These are phyloP conservation scores for Cyanistes caeruleus DNA, from an alignment of 2,113 vertebrate species.

Conservation along the genomic window DNA sequence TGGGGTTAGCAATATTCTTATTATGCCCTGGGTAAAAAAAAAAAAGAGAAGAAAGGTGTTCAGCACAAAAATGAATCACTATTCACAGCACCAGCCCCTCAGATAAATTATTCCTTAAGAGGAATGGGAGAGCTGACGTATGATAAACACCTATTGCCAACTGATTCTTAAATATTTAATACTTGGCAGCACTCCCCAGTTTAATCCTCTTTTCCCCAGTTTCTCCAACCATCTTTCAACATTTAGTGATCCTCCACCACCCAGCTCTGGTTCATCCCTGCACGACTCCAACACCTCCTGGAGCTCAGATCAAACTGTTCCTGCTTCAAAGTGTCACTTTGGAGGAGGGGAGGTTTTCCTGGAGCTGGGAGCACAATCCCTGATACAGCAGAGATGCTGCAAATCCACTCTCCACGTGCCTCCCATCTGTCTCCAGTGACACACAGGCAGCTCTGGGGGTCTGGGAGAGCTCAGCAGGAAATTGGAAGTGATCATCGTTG, in stretches of 20 bases:
- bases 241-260: not conserved
- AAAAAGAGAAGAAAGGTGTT: not conserved
- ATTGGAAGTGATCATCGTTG: not conserved
- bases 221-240: not conserved
- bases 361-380: not conserved
- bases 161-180: conserved; percentile 1
- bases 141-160: not conserved
- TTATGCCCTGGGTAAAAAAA: not conserved
- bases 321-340: not conserved
- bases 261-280: not conserved
- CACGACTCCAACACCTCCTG: not conserved
- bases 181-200: conserved; percentile 12
- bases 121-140: not conserved
- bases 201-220: conserved; percentile 42
- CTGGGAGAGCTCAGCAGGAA: not conserved
- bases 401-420: not conserved
- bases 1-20: not conserved
- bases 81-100: not conserved
- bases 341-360: not conserved
- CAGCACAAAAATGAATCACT: not conserved
- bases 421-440: not conserved
- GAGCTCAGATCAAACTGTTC: not conserved
- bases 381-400: not conserved
- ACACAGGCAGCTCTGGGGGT: not conserved
- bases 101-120: not conserved